Evolutionary conservation across 2,888 invertebrate species (phyloP), one percentile per base, ranked within the genome.

Genomic region (Eupithecia insigniata): DNA sequence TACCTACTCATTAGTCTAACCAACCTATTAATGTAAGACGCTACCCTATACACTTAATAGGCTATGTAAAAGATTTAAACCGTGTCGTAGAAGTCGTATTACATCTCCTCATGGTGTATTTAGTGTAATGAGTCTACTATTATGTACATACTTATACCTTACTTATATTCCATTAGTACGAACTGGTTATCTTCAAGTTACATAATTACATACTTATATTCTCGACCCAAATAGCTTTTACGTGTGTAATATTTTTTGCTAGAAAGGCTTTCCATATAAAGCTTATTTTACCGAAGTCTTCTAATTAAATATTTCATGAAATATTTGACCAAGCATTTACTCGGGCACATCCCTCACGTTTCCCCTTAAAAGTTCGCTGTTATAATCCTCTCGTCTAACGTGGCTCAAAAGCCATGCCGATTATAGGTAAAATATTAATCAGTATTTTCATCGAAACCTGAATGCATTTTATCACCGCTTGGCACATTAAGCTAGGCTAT

Each of bases 401-500:
- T 58, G 16, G 26, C 58, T 28, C 6, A 34, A 34, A 34, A 34
- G 8, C 34, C 10, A 1, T 34, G 34, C 34, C 34, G 10, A 34
- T 10, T 10, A 34, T 34, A 28, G 5, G 16, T 18, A 18, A 1
- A 61, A n/a, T 34, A n/a, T 61, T 64, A 64, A 36, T 64, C 62
- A 32, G 36, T 39, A 36, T 39, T 36, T 64, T 26, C 30, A 64
- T 64, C 36, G 22, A 39, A 12, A 64, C 22, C n/a, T 22, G 26
- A 10, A 22, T 14, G 22, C 60, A 60, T 36, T 36, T 26, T 64
- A 64, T 36, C 64, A 64, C 22, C 64, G 36, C 34, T 36, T 36
- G 64, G 64, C 64, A 71, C 71, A 80, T 86, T 85, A 81, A 81
- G 85, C 81, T 86, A 87, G 77, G 16, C 64, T 64, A 64, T 77